These are phyloP conservation scores for Galeopsomyia nigrocyanea DNA, from an alignment of 2,888 invertebrate genomes.

Conservation along the genomic window DNA sequence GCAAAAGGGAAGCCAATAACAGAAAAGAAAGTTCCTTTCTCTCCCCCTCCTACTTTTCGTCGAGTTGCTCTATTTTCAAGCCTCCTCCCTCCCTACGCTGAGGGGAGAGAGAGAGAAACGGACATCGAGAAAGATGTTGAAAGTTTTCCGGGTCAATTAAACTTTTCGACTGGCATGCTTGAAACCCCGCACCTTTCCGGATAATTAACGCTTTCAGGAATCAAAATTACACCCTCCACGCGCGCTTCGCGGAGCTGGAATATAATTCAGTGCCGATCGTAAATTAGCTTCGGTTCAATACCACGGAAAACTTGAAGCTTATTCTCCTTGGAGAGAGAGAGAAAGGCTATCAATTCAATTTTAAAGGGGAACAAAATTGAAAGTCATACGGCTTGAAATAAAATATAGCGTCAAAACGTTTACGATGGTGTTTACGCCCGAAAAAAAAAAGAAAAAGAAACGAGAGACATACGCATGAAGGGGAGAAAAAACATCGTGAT, in stretches of 20 bases:
- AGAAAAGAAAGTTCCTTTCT: slow-evolving; percentile 6
- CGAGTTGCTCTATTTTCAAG: slow-evolving; percentile 17
- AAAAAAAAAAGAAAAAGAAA: slow-evolving; percentile 4
- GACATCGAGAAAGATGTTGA: slow-evolving; percentile 22
- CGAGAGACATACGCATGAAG: neutral
- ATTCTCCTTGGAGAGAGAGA: neutral
- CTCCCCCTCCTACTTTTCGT: neutral
- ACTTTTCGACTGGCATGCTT: neutral
- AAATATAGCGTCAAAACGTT: slow-evolving; percentile 33
- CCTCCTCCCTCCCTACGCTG: no score
- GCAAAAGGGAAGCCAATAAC: neutral
- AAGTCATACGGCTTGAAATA: slow-evolving; percentile 6
- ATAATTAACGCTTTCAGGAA: slow-evolving; percentile 19
- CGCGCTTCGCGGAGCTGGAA: neutral
- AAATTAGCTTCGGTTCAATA: slow-evolving; percentile 3
- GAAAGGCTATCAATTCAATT: neutral
- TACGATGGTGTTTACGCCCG: slow-evolving; percentile 9
- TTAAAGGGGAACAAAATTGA: neutral
- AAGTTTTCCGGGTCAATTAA: slow-evolving; percentile 30
- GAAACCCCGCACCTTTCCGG: slow-evolving; percentile 4
- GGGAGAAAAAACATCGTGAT: neutral
- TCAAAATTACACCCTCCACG: slow-evolving; percentile 20
- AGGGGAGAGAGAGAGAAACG: neutral
- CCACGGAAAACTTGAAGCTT: neutral
- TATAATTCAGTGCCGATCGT: neutral